Evolutionary conservation across 2,797 vertebrate genomes (phyloP), one percentile per base, ranked within the genome.

Genomic region (Xenops minutus): DNA sequence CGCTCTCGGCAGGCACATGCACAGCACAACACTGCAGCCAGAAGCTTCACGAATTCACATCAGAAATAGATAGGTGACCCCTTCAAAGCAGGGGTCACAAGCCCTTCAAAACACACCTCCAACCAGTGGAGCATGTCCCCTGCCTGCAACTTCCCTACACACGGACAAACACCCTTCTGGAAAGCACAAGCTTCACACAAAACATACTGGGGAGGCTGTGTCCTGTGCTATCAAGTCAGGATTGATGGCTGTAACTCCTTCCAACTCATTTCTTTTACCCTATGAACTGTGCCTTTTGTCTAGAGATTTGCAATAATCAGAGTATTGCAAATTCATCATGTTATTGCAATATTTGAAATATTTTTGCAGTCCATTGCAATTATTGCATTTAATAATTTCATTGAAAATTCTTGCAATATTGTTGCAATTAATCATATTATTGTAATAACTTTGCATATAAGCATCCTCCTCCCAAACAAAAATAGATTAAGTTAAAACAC

Each of bases 171-270:
- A 0, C 22, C 30, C 66, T 71, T 51, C 85, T 62, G 62, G 64
- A 76, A 87, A 91, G 64, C 56, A 8, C 7, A 21, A 34, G 52
- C 29, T 59, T 37, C 56, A 48, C 30, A 19, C 4, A 5, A 58
- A 81, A 80, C 23, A 5, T 13, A 56, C 7, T 0, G 0, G 27
- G 21, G 21, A 59, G 15, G 9, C 23, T 8, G 6, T 12, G 46
- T 59, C 83, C 89, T 32, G 20, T 6, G 41, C 63, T 61, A 20
- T 4, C 20, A 48, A 68, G 58, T 83, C 49, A 34, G 72, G 39
- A 91, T 12, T 27, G 9, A 80, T 6, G 8, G 79, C 46, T 16
- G 4, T 5, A 26, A 75, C 62, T 62, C 55, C 51, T 77, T 77
- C 75, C 72, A 86, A 85, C 63, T 59, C 10, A 21, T 52, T 90